Percentiles rank a stretch among this genome's conserved stretches.
Conservation (phyloP, 2,888 invertebrate species). For the Asteroscopus sphinx region DNA sequence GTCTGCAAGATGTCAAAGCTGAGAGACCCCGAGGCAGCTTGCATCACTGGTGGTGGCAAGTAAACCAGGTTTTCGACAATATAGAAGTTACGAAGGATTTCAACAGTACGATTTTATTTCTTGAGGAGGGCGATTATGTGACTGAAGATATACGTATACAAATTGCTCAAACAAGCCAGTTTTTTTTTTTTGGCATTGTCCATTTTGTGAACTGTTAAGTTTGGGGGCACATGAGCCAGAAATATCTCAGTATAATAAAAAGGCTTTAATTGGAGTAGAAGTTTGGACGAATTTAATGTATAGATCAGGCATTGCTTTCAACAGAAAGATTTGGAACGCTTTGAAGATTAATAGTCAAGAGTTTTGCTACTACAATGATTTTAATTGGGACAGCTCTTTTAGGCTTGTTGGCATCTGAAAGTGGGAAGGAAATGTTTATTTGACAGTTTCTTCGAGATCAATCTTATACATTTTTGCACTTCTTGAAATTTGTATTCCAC, state of each 20-base stretch:
- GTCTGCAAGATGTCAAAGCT: slow-evolving; percentile 53
- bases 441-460: too few species aligned
- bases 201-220: slow-evolving; percentile 65
- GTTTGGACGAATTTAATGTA: slow-evolving; percentile 54
- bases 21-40: slow-evolving; percentile 57
- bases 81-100: slow-evolving; percentile 47
- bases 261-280: slow-evolving; percentile 48
- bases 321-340: slow-evolving; percentile 63
- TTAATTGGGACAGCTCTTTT: slow-evolving; percentile 68
- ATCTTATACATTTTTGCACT: too few species aligned
- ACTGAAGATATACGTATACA: slow-evolving; percentile 63
- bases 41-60: slow-evolving; percentile 75
- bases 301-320: slow-evolving; percentile 66
- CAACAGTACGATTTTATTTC: slow-evolving; percentile 57
- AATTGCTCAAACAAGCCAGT: slow-evolving; percentile 50
- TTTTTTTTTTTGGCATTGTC: slow-evolving; percentile 49
- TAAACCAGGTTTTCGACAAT: slow-evolving; percentile 67
- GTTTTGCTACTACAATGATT: slow-evolving; percentile 69
- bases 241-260: slow-evolving; percentile 36
- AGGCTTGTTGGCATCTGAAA: slow-evolving; percentile 55
- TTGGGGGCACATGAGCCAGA: slow-evolving; percentile 61
- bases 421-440: slow-evolving; percentile 48
- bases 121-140: slow-evolving; percentile 65
- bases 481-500: too few species aligned
- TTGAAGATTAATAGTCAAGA: slow-evolving; percentile 58